Conservation (phyloP, 2,113 vertebrate species). For the Arothron firmamentum region DNA sequence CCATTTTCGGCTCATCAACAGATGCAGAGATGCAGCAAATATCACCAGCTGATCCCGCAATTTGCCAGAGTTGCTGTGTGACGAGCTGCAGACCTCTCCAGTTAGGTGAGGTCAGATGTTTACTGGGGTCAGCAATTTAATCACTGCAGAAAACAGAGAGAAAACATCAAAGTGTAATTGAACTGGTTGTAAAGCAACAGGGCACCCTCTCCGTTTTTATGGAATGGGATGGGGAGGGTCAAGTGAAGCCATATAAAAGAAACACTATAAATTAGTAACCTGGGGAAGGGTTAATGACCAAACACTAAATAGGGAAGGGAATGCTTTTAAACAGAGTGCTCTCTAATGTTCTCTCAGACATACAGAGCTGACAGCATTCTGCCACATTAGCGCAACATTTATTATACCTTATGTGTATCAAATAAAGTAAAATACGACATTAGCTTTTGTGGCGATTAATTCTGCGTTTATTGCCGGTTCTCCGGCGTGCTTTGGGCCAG, state of each 20-base stretch:
- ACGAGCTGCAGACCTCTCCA: slow-evolving; percentile 66
- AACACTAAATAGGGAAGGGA: slow-evolving; percentile 71
- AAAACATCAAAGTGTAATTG: slow-evolving; percentile 81
- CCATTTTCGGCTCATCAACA: slow-evolving; percentile 23
- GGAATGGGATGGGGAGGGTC: slow-evolving; percentile 71
- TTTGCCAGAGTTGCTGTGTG: slow-evolving; percentile 51
- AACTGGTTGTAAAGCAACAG: slow-evolving; percentile 74
- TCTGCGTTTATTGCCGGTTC: slow-evolving; percentile 19
- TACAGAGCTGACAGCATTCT: slow-evolving; percentile 22
- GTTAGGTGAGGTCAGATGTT: slow-evolving; percentile 72
- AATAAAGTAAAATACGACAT: slow-evolving; percentile 32
- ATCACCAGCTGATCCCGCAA: slow-evolving; percentile 27
- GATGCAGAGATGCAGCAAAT: slow-evolving; percentile 16
- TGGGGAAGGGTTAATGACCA: slow-evolving; percentile 76
- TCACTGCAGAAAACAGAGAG: slow-evolving; percentile 72
- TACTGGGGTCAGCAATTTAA: slow-evolving; percentile 76
- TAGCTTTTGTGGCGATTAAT: slow-evolving; percentile 28
- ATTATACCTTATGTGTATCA: slow-evolving; percentile 42
- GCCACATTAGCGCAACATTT: slow-evolving; percentile 21
- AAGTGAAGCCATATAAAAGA: slow-evolving; percentile 76
- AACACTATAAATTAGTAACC: slow-evolving; percentile 79
- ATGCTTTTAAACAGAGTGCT: slow-evolving; percentile 69
- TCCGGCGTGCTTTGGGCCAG: slow-evolving; percentile 23
- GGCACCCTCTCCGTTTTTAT: slow-evolving; percentile 73
- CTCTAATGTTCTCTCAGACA: slow-evolving; percentile 40